Evolutionary conservation across 2,113 vertebrate species (phyloP), one percentile per base, ranked within the genome.

Genomic region (Sula dactylatra): DNA sequence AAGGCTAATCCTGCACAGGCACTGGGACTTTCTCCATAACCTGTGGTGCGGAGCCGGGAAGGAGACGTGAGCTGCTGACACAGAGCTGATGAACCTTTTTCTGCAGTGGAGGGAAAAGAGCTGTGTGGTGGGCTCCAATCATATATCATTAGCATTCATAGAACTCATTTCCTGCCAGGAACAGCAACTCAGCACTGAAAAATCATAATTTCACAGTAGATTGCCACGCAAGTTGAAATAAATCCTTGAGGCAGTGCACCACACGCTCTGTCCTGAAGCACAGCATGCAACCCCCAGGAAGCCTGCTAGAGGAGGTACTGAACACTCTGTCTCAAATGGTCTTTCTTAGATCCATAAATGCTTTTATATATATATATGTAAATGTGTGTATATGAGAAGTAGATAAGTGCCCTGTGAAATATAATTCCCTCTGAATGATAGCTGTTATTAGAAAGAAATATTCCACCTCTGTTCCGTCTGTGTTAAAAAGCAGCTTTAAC

Each of bases 151-250:
- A 87, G 58, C 70, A 85, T 61, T 64, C 89, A 87, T 54, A 94
- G 93, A 82, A 64, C 32, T n/a, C 70, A 70, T 93, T 93, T 96
- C 91, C 94, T 92, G 45, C 71, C 65, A 64, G 74, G 72, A 90
- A 42, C 86, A 94, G 86, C 66, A 84, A 40, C 66, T 93, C 83
- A 93, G 91, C 91, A 70, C 91, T 94, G 95, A 74, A 49, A 97
- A 96, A 97, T 97, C 82, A 44, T 20, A 66, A 97, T 97, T 97
- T 97, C 97, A 96, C 95, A 96, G 77, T 40, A 62, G 62, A 96
- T 95, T 95, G 88, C 86, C 34, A 3, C 13, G 81, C 25, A 44
- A 67, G 86, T 20, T 50, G 71, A 73, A 93, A 78, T 96, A 93
- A 95, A 96, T 95, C 91, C 96, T 89, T 4, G 10, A 72, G 77